Base-by-base conservation (phyloP, 2,888 invertebrate genomes). In the Zaprionus obscuricornis region DNA sequence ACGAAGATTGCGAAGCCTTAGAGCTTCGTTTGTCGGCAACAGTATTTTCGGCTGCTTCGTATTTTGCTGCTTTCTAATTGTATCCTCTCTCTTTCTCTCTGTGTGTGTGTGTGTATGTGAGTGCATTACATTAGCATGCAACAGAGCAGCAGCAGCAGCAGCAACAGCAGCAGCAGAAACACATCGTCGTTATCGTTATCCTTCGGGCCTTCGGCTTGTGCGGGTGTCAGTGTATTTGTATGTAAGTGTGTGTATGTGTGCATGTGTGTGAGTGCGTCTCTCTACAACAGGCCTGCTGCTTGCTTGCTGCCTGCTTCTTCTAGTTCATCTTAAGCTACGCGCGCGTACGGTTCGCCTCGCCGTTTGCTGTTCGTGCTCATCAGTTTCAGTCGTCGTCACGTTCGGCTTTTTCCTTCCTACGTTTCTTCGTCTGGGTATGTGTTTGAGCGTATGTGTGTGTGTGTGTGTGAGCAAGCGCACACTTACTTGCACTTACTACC, bases 251-350 rank as follows among this genome's bases (percentile, higher is more conserved):
- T 31, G 20, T 52, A 40, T 33, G 6, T 56, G 29, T 49, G 24
- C 46, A 40, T 64, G 55, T 59, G 65, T 36, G 66, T 65, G 68
- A 59, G 55, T 68, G 64, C 64, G 72, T 36, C 36, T 75, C 68
- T 52, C 45, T 60, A 36, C 7, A 5, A 49, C 66, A 49, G 59
- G 59, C 79, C 68, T 66, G 72, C 59, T 77, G 71, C 72, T 59
- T 65, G 83, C 74, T 45, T 76, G 81, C 59, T 69, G 85, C 83
- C 79, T 82, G 82, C 83, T 82, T 85, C 82, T 85, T 87, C 87
- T 87, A 87, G 88, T 88, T 79, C 74, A 81, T 88, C 88, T 87
- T 87, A 87, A 85, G 86, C 86, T 74, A 74, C 86, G 81, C 78
- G 75, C 78, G 76, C 75, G 87, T 76, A 77, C 86, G 83, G 75